These are phyloP conservation scores for Zootoca vivipara DNA, from an alignment of 2,113 vertebrate species.

Conservation along the genomic window DNA sequence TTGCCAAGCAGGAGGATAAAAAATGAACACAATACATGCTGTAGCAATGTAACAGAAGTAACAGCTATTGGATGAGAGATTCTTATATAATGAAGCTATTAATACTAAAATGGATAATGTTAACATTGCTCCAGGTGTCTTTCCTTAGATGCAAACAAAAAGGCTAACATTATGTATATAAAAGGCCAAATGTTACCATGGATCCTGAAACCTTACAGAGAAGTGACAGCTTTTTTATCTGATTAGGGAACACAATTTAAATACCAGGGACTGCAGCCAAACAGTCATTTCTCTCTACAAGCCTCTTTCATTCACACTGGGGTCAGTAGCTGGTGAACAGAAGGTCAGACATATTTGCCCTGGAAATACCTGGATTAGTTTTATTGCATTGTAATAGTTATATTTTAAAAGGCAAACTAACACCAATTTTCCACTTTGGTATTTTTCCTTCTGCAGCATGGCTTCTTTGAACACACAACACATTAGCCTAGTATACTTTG, in stretches of 20 bases:
- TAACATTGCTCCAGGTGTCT: conserved; percentile 85
- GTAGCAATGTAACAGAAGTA: conserved; percentile 84
- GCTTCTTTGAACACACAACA: conserved; percentile 56
- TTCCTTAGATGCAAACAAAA: conserved; percentile 82
- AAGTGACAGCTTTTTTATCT: conserved; percentile 84
- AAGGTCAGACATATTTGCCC: conserved; percentile 85
- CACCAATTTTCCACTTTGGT: conserved; percentile 76
- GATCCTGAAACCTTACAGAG: conserved; percentile 88
- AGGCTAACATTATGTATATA: conserved; percentile 86
- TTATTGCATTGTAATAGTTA: conserved; percentile 84
- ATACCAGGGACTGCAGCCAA: conserved; percentile 84
- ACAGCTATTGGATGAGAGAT: conserved; percentile 84
- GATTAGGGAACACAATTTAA: conserved; percentile 87
- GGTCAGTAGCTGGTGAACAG: conserved; percentile 85
- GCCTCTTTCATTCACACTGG: conserved; percentile 79
- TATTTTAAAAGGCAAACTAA: conserved; percentile 79
- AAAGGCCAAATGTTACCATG: conserved; percentile 89
- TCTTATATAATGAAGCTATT: conserved; percentile 86
- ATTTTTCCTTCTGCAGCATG: conserved; percentile 65
- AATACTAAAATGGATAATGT: conserved; percentile 84
- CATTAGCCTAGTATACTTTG: too few species aligned
- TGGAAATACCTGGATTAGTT: conserved; percentile 87
- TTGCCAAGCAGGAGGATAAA: conserved; percentile 84
- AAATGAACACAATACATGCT: conserved; percentile 83
- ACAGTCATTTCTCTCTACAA: conserved; percentile 81